These are phyloP conservation scores for Fukomys damarensis DNA, from an alignment of 2,113 vertebrate genomes.

Conservation along the genomic window DNA sequence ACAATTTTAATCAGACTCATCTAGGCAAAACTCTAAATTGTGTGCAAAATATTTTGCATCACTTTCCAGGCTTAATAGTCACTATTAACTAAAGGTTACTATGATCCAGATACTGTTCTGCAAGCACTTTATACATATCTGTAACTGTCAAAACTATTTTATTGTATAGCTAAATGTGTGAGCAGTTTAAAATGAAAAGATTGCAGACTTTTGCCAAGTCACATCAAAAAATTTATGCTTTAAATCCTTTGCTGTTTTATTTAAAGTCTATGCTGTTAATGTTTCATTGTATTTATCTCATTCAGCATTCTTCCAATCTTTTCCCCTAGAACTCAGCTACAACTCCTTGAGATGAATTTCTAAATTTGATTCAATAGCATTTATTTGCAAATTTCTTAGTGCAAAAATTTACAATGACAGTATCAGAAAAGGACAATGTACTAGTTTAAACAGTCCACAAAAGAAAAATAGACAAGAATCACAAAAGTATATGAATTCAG, in stretches of 20 bases:
- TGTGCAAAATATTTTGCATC: not conserved
- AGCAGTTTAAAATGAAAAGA: not conserved
- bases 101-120: not conserved
- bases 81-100: not conserved
- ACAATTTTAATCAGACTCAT: not conserved
- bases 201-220: not conserved
- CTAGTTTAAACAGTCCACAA: not conserved
- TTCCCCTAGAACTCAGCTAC: not conserved
- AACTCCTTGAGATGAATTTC: not conserved
- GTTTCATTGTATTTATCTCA: not conserved
- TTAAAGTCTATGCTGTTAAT: not conserved
- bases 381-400: not conserved
- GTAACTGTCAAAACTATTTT: not conserved
- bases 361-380: not conserved
- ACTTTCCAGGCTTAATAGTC: not conserved
- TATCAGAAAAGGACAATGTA: not conserved
- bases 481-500: not conserved
- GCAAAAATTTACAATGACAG: not conserved
- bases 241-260: not conserved
- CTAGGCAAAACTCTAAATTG: not conserved
- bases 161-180: not conserved
- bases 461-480: not conserved
- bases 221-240: not conserved
- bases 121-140: not conserved
- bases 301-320: not conserved